Evolutionary conservation across 2,797 vertebrate genomes (phyloP), one percentile per base, ranked within the genome.

Genomic region (Gambusia yucatana): DNA sequence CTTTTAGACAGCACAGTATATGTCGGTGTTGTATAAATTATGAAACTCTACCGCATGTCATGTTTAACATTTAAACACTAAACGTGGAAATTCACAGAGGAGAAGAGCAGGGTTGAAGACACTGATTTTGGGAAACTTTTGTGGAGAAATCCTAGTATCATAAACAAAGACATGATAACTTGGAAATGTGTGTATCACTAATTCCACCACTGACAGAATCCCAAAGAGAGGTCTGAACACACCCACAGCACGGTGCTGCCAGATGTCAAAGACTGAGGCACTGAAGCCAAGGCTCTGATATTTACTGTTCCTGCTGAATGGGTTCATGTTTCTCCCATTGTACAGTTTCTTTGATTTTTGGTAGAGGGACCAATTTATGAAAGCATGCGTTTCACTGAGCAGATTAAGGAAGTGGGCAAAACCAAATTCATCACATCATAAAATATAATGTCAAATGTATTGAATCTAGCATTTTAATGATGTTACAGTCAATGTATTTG

Each of bases 351-450:
- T 36, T 67, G 20, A 39, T 2, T 67, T 65, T 67, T 36, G 63
- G 39, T 44, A 28, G 47, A 33, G 47, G 30, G 47, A 73, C 28
- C 30, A 13, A 22, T 16, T 73, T 6, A 22, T 52, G 72, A 52
- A 72, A 52, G n/a, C 4, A 50, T 33, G 30, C 10, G 5, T 50
- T 72, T 36, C 72, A 39, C 47, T 44, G 41, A 20, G 41, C 41
- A 14, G 67, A 11, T 67, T 67, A 67, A 41, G 63, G 33, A 41
- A 41, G 41, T 69, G 65, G 65, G 39, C 25, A 11, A 69, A 43
- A 25, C 65, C 39, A 39, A 41, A 69, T 69, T 69, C 17, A 39
- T 69, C 55, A 75, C 22, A 78, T 78, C 47, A 47, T 17, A 75
- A 78, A 61, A 44, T 47, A 73, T 41, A 36, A 67, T 28, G 11